These are phyloP conservation scores for Musca vetustissima DNA, from an alignment of 1,140 invertebrate species.

Conservation along the genomic window DNA sequence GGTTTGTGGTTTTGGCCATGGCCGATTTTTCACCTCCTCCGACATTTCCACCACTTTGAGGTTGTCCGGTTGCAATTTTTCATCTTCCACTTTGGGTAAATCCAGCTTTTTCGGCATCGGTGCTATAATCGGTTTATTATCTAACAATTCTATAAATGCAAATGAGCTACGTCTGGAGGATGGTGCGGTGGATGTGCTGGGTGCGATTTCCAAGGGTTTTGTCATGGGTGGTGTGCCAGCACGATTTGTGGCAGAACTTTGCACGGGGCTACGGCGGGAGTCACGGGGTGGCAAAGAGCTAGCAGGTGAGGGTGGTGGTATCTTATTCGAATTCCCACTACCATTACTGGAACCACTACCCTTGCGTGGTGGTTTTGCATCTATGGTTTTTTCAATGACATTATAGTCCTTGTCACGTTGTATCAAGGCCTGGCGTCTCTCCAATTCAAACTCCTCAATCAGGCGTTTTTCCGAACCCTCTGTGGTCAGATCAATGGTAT, in stretches of 20 bases:
- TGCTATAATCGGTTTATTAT: slow-evolving; percentile 45
- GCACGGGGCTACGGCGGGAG: slow-evolving; percentile 19
- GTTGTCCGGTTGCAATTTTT: slow-evolving; percentile 33
- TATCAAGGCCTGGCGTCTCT: slow-evolving; percentile 43
- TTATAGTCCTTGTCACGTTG: slow-evolving; percentile 47
- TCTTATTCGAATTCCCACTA: not conserved
- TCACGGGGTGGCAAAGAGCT: not conserved
- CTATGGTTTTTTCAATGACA: slow-evolving; percentile 16
- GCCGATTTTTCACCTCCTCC: slow-evolving; percentile 46
- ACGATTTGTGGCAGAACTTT: slow-evolving; percentile 17
- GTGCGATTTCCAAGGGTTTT: slow-evolving; percentile 42
- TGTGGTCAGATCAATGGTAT: slow-evolving; percentile 36
- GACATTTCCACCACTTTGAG: slow-evolving; percentile 38
- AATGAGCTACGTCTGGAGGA: slow-evolving; percentile 49
- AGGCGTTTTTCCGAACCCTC: slow-evolving; percentile 33
- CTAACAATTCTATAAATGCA: slow-evolving; percentile 54
- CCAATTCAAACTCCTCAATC: slow-evolving; percentile 46
- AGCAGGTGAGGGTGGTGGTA: not conserved
- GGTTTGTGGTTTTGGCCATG: slow-evolving; percentile 45
- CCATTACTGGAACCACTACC: not conserved
- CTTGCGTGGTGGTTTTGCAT: not conserved
- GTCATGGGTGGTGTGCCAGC: slow-evolving; percentile 49
- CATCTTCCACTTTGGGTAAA: slow-evolving; percentile 38
- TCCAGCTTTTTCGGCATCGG: slow-evolving; percentile 49
- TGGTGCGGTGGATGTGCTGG: slow-evolving; percentile 32